phyloP scores from a whole-genome alignment of 64 coral and sea anemone species.

The Orbicella faveolata region DNA sequence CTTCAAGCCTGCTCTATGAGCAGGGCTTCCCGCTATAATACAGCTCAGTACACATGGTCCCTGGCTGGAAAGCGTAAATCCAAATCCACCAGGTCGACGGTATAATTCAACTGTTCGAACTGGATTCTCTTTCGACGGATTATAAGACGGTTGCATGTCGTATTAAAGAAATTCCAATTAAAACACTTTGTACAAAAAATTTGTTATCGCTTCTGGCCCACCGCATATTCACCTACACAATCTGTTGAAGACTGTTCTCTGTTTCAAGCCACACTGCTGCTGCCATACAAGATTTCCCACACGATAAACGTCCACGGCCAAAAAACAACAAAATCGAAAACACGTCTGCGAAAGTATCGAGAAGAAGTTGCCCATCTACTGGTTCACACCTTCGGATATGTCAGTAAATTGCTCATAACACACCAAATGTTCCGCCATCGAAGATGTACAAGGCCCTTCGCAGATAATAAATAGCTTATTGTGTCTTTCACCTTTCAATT shows the following conservation, averaged over 20 bases:
- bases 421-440: constrained; percentile 2
- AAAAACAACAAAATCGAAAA: not conserved
- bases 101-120: constrained; percentile 66
- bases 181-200: constrained; percentile 22
- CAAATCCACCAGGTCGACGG: constrained; percentile 76
- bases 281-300: not conserved
- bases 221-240: constrained; percentile 29
- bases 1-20: constrained; percentile 82
- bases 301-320: not conserved
- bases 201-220: not conserved
- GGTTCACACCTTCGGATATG: constrained; percentile 9
- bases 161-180: constrained; percentile 27
- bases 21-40: constrained; percentile 87
- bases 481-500: not conserved
- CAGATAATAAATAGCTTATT: constrained; percentile 9
- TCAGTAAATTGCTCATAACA: not conserved
- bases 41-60: constrained; percentile 94
- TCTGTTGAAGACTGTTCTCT: not conserved
- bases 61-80: constrained; percentile 92
- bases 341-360: not conserved
- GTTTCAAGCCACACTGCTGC: not conserved
- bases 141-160: constrained; percentile 19
- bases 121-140: not conserved
- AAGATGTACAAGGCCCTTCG: not conserved
- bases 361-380: not conserved